Evolutionary conservation across 2,113 vertebrate species (phyloP), one percentile per base, ranked within the genome.

Genomic region (Silurus glanis): DNA sequence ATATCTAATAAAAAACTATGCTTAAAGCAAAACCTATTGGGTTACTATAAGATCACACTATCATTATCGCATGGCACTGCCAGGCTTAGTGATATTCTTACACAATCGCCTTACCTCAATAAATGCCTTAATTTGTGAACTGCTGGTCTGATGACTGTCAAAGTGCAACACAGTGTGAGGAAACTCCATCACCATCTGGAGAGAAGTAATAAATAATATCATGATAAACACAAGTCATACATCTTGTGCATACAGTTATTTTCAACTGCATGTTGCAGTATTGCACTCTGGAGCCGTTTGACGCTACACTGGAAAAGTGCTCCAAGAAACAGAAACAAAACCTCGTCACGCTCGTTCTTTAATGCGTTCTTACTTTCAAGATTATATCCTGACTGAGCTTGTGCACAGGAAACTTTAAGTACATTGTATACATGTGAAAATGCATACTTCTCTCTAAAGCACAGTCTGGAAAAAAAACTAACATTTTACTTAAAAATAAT

Each of bases 161-260:
- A 97, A 95, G 91, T 96, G 96, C 91, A 97, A 91, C 90, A 96
- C 91, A 55, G 95, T 95, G 90, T 99, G 97, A 87, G 97, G 95
- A 95, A 99, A 99, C 89, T 99, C 98, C 97, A 99, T 99, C 94
- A 99, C 98, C 98, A 99, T 98, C 98, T 99, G 89, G 59, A 81
- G 0, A 28, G 14, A 82, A 23, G 49, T 17, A n/a, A 23, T 56
- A 28, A 37, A 71, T 13, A 25, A 53, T 16, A 49, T 55, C 14
- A 59, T 59, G 78, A 80, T 9, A 25, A 17, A 75, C 8, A 84
- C 76, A 66, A 49, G 4, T 51, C 71, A 51, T 23, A 4, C 6
- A 49, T 51, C 55, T 76, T 6, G 51, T 55, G 51, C 1, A 53
- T n/a, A n/a, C 0, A 6, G 2, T 74, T 17, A 37, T 21, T 49